Conservation (phyloP, 2,888 invertebrate genomes). For the Zele albiditarsus region DNA sequence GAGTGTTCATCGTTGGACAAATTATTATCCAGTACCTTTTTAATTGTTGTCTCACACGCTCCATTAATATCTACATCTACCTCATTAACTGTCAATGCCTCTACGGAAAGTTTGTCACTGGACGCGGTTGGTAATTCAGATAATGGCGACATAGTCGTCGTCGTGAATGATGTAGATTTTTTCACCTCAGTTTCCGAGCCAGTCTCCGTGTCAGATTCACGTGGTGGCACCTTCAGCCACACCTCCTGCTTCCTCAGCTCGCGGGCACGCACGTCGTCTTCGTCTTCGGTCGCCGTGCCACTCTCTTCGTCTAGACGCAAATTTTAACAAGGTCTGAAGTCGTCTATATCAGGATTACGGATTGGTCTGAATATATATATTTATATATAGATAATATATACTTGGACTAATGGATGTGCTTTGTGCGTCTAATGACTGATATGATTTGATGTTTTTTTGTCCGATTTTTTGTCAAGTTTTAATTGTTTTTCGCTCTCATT, state of each 20-base stretch:
- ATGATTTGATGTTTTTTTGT: conserved; percentile 32
- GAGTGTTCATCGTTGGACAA: conserved; percentile 33
- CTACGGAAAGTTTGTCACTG: conserved; percentile 42
- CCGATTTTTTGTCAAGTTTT: conserved; percentile 14
- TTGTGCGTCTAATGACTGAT: conserved; percentile 9
- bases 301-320: conserved; percentile 76
- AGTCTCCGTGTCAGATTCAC: conserved; percentile 78
- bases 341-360: conserved; percentile 56
- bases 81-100: conserved; percentile 40
- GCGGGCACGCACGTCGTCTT: conserved; percentile 80
- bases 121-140: conserved; percentile 28
- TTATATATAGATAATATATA: conserved; percentile 39
- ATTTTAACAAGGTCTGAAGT: conserved; percentile 58
- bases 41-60: conserved; percentile 36
- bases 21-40: conserved; percentile 28
- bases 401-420: conserved; percentile 29
- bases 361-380: conserved; percentile 53
- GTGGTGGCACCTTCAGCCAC: conserved; percentile 78
- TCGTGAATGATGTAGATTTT: conserved; percentile 55
- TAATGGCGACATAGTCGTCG: conserved; percentile 29
- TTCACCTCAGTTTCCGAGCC: conserved; percentile 84
- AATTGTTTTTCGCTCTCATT: conserved; percentile 47
- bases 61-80: conserved; percentile 47
- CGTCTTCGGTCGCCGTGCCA: conserved; percentile 84
- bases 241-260: conserved; percentile 82